Conservation (phyloP, 2,888 invertebrate genomes). For the Caenorhabditis zanzibari region DNA sequence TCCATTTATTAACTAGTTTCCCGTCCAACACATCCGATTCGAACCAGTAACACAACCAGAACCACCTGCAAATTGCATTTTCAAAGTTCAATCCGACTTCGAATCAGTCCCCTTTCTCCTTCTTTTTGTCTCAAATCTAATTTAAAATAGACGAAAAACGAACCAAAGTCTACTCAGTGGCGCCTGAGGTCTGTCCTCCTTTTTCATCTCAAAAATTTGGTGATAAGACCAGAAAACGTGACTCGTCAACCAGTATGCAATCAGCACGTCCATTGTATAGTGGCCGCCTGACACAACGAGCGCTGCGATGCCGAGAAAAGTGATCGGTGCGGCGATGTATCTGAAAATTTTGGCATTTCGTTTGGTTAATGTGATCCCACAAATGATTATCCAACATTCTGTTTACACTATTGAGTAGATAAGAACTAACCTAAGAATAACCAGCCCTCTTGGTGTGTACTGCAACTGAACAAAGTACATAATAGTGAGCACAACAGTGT, state of each 20-base stretch:
- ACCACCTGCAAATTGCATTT: conserved; percentile 76
- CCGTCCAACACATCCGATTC: conserved; percentile 81
- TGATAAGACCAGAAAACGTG: conserved; percentile 90
- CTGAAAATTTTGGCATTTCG: conserved; percentile 60
- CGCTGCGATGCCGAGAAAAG: conserved; percentile 82
- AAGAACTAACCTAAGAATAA: conserved; percentile 78
- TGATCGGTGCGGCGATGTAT: conserved; percentile 81
- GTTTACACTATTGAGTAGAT: too few relatives aligned
- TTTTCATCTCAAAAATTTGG: conserved; percentile 86
- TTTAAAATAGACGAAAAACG: conserved; percentile 12
- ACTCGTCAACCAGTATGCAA: conserved; percentile 82
- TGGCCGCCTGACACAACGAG: conserved; percentile 83
- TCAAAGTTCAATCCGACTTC: not conserved
- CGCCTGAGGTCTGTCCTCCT: conserved; percentile 69
- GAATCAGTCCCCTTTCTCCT: not conserved
- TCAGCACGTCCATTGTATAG: conserved; percentile 83
- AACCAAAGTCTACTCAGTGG: conserved; percentile 81
- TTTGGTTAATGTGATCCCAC: not conserved
- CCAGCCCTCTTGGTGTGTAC: conserved; percentile 80
- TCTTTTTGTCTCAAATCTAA: not conserved
- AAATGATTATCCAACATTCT: too few relatives aligned
- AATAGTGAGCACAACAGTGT: conserved; percentile 82
- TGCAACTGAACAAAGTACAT: conserved; percentile 82
- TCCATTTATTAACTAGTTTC: conserved; percentile 79
- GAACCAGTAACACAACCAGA: conserved; percentile 82